A percentile compares a stretch with the other conserved stretches of the same genome.
Evolutionary conservation across 2,888 invertebrate genomes (phyloP).

Genomic region (Callimorpha dominula): DNA sequence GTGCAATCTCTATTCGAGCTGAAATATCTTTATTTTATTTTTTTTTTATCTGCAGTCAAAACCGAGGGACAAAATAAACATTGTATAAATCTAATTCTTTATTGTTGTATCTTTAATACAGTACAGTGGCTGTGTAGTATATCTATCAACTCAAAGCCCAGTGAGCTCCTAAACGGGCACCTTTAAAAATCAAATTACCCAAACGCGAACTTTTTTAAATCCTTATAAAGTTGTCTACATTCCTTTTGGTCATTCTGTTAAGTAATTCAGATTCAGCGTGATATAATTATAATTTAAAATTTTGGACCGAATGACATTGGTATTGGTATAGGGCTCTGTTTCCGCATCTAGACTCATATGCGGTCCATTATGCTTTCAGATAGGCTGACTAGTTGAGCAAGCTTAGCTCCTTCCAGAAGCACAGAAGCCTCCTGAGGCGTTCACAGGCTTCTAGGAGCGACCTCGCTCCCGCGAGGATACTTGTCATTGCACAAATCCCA

Average conservation of each 20-base stretch:
- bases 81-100: background rate
- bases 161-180: background rate
- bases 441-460: too few species aligned
- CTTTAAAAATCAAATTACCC: background rate
- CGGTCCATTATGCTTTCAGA: too few species aligned
- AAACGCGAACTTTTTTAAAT: background rate
- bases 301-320: background rate
- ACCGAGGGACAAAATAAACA: background rate
- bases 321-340: too few species aligned
- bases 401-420: too few species aligned
- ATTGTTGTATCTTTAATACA: background rate
- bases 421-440: too few species aligned
- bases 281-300: background rate
- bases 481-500: constrained; percentile 16
- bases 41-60: background rate
- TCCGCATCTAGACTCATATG: too few species aligned
- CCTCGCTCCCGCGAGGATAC: too few species aligned
- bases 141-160: background rate
- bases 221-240: background rate
- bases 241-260: background rate
- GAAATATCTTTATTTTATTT: background rate
- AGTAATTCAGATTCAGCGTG: background rate
- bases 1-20: background rate
- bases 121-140: background rate
- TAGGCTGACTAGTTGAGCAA: too few species aligned